A percentile compares a stretch with the other conserved stretches of the same genome.
Evolutionary conservation across 2,888 invertebrate species (phyloP).

Genomic region (Hydroisotoma schaefferi): DNA sequence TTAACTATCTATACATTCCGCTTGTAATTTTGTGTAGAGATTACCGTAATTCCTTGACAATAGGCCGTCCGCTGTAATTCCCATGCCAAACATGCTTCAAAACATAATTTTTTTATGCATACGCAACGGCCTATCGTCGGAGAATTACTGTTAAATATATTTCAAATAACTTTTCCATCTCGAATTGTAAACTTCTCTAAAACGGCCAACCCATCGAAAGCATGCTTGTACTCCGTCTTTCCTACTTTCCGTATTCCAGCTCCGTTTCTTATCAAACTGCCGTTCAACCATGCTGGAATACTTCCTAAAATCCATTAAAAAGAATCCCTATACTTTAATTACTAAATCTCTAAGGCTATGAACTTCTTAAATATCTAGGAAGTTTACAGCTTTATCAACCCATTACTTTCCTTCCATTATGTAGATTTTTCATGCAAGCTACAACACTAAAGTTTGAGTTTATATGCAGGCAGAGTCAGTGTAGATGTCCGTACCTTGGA

Average conservation of each 20-base stretch:
- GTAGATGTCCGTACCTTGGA: too few species aligned
- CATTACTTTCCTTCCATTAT: too few species aligned
- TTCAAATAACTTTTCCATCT: constrained; percentile 51
- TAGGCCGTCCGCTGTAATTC: too few species aligned
- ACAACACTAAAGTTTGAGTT: too few species aligned
- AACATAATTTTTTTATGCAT: too few species aligned
- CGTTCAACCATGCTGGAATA: constrained; percentile 55
- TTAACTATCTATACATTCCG: background rate
- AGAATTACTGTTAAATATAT: background rate
- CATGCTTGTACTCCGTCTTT: constrained; percentile 53
- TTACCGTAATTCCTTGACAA: too few species aligned
- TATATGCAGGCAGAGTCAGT: too few species aligned
- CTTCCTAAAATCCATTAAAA: constrained; percentile 23
- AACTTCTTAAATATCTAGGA: too few species aligned
- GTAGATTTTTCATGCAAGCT: too few species aligned
- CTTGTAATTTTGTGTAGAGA: background rate
- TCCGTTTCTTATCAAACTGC: constrained; percentile 54
- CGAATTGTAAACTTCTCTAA: constrained; percentile 54
- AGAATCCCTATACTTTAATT: background rate
- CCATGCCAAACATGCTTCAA: too few species aligned
- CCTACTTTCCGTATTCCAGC: constrained; percentile 55
- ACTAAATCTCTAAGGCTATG: background rate
- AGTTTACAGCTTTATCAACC: too few species aligned
- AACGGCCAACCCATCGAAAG: constrained; percentile 56
- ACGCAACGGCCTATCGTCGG: too few species aligned